Evolutionary conservation across 2,888 invertebrate genomes (phyloP).

Genomic region (Vandiemenella viatica): DNA sequence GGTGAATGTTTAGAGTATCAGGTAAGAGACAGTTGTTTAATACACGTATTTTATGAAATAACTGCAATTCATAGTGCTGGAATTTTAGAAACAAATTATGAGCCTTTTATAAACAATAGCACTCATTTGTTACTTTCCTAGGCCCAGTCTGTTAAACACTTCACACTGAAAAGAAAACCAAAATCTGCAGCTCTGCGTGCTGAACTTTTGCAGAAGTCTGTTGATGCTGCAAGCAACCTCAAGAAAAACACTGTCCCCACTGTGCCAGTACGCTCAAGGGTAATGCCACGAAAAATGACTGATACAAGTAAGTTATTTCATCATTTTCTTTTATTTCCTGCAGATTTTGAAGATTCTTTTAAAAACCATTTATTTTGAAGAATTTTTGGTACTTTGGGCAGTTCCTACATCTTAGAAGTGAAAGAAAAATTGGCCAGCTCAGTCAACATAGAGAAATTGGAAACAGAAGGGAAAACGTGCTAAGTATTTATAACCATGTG

Average conservation of each 20-base stretch:
- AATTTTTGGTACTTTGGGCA: too few relatives aligned
- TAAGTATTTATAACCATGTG: too few relatives aligned
- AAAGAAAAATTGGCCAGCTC: too few relatives aligned
- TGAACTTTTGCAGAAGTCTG: conserved; percentile 80
- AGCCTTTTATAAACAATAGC: conserved; percentile 1
- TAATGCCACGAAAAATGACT: conserved; percentile 92
- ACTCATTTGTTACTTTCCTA: conserved; percentile 27
- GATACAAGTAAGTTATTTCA: conserved; percentile 69
- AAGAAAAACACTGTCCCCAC: conserved; percentile 80
- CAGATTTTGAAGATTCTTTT: too few relatives aligned
- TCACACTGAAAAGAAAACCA: conserved; percentile 81
- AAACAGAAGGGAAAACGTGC: too few relatives aligned
- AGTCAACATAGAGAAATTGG: too few relatives aligned
- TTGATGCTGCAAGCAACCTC: conserved; percentile 74
- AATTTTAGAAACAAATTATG: background rate
- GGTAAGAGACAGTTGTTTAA: too few relatives aligned
- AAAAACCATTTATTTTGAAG: too few relatives aligned
- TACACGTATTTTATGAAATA: background rate
- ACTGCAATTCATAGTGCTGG: too few relatives aligned
- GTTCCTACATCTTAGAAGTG: too few relatives aligned
- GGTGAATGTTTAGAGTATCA: too few relatives aligned
- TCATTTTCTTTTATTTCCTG: too few relatives aligned
- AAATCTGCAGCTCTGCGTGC: conserved; percentile 83
- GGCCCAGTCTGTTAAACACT: conserved; percentile 77
- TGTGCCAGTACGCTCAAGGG: conserved; percentile 71